These are phyloP conservation scores for Automeris io DNA, from an alignment of 2,888 invertebrate species.

Conservation along the genomic window DNA sequence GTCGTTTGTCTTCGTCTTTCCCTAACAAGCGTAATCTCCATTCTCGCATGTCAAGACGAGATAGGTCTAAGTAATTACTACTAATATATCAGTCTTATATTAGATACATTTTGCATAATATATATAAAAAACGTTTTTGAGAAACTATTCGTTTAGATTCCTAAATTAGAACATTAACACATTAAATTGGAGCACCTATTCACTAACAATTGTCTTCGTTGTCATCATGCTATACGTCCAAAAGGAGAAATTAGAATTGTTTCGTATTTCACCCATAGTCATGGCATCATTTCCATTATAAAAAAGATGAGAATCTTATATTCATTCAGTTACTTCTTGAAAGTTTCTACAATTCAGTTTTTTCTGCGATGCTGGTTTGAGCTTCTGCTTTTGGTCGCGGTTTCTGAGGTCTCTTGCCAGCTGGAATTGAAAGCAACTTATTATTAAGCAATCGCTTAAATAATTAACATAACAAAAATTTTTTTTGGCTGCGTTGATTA, in stretches of 20 bases:
- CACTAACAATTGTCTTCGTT: too few species aligned
- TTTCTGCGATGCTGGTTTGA: background rate
- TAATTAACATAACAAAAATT: background rate
- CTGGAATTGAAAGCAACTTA: constrained; percentile 14
- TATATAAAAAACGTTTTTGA: background rate
- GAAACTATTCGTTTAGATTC: too few species aligned
- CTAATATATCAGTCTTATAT: background rate
- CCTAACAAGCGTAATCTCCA: background rate
- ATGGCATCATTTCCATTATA: too few species aligned
- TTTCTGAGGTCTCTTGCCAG: constrained; percentile 20
- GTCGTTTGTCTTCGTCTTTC: background rate
- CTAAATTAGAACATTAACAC: too few species aligned
- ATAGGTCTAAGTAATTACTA: background rate
- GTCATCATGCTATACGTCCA: too few species aligned
- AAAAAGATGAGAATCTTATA: too few species aligned
- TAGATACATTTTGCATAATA: background rate
- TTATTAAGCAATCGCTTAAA: background rate
- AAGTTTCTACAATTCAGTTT: background rate
- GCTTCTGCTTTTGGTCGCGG: constrained; percentile 15
- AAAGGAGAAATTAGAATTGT: too few species aligned
- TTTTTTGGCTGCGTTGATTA: background rate
- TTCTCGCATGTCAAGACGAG: background rate
- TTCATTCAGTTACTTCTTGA: background rate
- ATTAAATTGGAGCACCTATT: too few species aligned
- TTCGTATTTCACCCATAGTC: too few species aligned